phyloP scores from a whole-genome alignment of 30 jellyfish, hydroid and myxozoan genomes.

The Pelagia noctiluca region DNA sequence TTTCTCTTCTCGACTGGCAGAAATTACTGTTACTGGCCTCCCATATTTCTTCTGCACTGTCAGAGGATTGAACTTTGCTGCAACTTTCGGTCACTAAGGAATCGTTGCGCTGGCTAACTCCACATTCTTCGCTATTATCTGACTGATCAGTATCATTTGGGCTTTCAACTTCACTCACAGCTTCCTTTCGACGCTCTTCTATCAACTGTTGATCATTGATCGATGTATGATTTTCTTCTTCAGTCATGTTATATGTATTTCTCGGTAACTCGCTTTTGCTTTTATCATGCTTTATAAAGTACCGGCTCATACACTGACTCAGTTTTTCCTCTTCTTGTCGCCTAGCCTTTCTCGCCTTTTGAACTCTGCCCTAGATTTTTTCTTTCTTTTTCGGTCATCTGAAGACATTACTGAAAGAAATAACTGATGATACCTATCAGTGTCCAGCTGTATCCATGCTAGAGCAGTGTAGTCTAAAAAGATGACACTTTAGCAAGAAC shows the following conservation, averaged over 20 bases:
- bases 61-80: too few relatives aligned
- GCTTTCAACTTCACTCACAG: constrained; percentile 17
- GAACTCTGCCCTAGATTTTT: constrained; percentile 26
- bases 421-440: too few relatives aligned
- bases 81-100: neutral
- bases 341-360: constrained; percentile 9
- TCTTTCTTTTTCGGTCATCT: constrained; percentile 4
- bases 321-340: constrained; percentile 17
- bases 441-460: too few relatives aligned
- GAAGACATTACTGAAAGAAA: constrained; percentile 33
- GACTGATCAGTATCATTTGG: neutral
- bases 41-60: constrained; percentile 2
- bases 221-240: neutral
- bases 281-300: constrained; percentile 1
- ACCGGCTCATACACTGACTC: neutral
- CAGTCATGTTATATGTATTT: neutral
- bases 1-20: constrained; percentile 4
- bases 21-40: too few relatives aligned
- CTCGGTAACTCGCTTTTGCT: neutral
- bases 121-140: neutral
- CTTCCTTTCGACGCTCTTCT: neutral
- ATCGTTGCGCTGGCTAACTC: neutral
- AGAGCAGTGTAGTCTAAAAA: too few relatives aligned
- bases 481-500: too few relatives aligned
- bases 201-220: neutral